Evolutionary conservation across 2,113 vertebrate species (phyloP).

Genomic region (Cyanistes caeruleus): DNA sequence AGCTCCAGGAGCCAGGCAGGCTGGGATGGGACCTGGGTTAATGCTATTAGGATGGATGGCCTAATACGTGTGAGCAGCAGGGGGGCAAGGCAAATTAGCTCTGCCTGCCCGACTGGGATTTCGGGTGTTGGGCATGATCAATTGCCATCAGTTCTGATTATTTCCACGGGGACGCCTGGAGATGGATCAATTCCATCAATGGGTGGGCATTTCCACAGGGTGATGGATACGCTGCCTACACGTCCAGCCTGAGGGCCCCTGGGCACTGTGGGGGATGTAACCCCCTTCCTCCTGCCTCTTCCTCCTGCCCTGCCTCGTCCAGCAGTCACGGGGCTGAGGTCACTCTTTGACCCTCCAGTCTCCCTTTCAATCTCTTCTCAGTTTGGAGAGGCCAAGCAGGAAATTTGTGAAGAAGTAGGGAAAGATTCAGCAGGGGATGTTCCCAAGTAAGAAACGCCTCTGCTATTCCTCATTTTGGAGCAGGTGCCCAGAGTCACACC

Average conservation of each 20-base stretch:
- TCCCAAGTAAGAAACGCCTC: background rate
- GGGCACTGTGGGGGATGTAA: background rate
- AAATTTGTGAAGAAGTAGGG: background rate
- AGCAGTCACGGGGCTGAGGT: background rate
- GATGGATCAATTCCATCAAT: slow-evolving; percentile 65
- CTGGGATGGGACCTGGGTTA: slow-evolving; percentile 50
- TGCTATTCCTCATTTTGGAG: background rate
- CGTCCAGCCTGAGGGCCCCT: background rate
- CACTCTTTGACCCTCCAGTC: background rate
- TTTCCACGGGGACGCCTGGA: slow-evolving; percentile 58
- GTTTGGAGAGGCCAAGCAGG: background rate
- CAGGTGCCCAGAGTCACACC: background rate
- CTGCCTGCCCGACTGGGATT: slow-evolving; percentile 30
- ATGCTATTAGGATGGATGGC: slow-evolving; percentile 56
- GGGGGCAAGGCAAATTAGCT: slow-evolving; percentile 54
- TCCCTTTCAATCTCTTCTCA: background rate
- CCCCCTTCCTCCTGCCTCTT: background rate
- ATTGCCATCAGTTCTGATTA: slow-evolving; percentile 74
- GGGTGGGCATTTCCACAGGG: slow-evolving; percentile 48
- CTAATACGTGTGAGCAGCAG: slow-evolving; percentile 35
- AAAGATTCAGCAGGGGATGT: background rate
- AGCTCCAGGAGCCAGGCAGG: background rate
- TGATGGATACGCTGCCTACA: slow-evolving; percentile 53
- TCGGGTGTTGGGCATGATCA: slow-evolving; percentile 56
- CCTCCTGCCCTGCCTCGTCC: background rate